Evolutionary conservation across 53 echinoderm and acorn worm species (phyloP), one percentile per base, ranked within the genome.

Genomic region (Henricia sp.): DNA sequence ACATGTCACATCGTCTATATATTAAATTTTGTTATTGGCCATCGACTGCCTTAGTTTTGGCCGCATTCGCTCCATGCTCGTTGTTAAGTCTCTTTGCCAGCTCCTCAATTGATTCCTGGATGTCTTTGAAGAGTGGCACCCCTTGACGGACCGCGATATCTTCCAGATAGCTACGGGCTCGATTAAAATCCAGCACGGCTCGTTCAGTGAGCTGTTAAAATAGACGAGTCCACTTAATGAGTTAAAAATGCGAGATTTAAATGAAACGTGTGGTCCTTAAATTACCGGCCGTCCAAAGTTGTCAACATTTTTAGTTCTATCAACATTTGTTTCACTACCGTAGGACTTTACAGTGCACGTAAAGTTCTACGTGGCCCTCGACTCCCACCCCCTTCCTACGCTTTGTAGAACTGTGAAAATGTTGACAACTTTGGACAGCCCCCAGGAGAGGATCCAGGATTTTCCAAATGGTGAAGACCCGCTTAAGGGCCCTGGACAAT

Each of bases 161-260:
- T 10, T 89, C 91, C 14, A 99, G 85, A 57, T 99, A 99, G 70
- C 88, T 87, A 17, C 99, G 90, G 30, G 92, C 99, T 51, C 99
- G 69, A 53, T 99, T 99, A 77, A 92, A 99, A 72, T 99, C 99
- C 69, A 84, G 90, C 14, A 94, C 87, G 2, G 91, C 92, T 54
- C 94, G 76, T 23, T 86, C 66, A 8, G 99, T 90, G 17, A 99
- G 84, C 99, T 99, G 73, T 16, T 21, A 66, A 30, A 10, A 26
- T 26, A 10, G 64, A 29, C 9, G n/a, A 4, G 17, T 11, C 52
- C 25, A 6, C 6, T 67, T 20, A n/a, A 19, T 0, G 33, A 50
- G 4, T 9, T 5, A 1, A 4, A 12, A 56, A 67, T 1, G 52
- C 19, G n/a, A 46, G 17, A 50, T 8, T 4, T 24, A 40, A n/a